Base-by-base conservation (phyloP, 2,113 vertebrate species). In the Coregonus clupeaformis region DNA sequence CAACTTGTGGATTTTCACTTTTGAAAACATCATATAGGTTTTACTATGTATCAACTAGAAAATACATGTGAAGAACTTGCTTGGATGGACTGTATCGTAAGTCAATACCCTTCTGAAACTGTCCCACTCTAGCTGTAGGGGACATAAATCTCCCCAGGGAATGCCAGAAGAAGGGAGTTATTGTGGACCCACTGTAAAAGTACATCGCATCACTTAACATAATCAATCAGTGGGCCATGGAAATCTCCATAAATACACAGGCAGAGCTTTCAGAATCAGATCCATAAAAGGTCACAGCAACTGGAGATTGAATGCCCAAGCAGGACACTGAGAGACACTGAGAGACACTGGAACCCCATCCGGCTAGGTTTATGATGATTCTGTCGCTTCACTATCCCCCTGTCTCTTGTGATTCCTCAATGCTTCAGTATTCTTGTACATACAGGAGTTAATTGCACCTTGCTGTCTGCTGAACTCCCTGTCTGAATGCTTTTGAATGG, bases 121-220 rank as follows among this genome's bases (percentile, higher is more conserved):
- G 84, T 88, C 82, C 82, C 78, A 68, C 83, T 88, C 76, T 84
- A 79, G 82, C 79, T 81, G 76, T 85, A 79, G 49, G 49, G 49
- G 80, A 89, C 85, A 88, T 92, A 91, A 92, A 92, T 92, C 89
- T 52, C 77, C 75, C 72, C 25, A 78, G 67, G 18, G 78, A 84
- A 82, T 82, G 86, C 84, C 64, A 77, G 76, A 78, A 80, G 83
- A 86, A 82, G 65, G 65, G 82, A 90, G 87, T 90, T 90, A 92
- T 88, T 88, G 91, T 82, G 82, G 78, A 82, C 25, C 78, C 86
- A 84, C 77, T 80, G 75, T 87, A 86, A 89, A 86, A 87, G 85
- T 86, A 85, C 88, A 90, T 84, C 82, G 87, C 88, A 88, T 92
- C 85, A 92, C 90, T 94, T 92, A 91, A 85, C 89, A 92, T 91